phyloP scores from a whole-genome alignment of 1,140 invertebrate genomes.

The Sycobia sp. region DNA sequence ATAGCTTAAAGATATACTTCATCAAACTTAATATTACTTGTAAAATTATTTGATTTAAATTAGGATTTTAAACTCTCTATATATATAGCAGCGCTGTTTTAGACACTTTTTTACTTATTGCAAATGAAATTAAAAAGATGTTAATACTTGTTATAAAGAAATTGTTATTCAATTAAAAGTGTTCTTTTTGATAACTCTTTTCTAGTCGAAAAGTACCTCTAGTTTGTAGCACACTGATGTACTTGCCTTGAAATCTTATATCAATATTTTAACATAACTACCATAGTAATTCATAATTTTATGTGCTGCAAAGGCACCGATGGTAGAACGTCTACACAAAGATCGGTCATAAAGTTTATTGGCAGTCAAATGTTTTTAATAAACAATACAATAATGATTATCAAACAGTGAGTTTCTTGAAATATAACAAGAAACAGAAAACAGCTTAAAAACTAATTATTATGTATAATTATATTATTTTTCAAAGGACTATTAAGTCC shows the following conservation, averaged over 20 bases:
- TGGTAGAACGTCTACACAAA: not conserved
- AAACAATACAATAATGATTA: conserved; percentile 5
- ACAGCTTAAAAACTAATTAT: conserved; percentile 20
- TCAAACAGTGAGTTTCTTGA: conserved; percentile 3
- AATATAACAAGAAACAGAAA: conserved; percentile 22
- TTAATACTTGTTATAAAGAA: not conserved
- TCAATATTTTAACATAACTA: conserved; percentile 7
- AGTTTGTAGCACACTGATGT: conserved; percentile 23
- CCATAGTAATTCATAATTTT: not conserved
- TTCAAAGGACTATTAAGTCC: not conserved
- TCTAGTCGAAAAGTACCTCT: conserved; percentile 32
- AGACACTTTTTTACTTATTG: conserved; percentile 20
- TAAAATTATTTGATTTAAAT: not conserved
- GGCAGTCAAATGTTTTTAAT: conserved; percentile 17
- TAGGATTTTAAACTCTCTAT: conserved; percentile 6
- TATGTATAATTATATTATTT: not conserved
- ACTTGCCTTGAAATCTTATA: conserved; percentile 21
- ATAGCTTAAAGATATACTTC: conserved; percentile 7
- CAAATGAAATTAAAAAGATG: no score
- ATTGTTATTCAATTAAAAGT: conserved; percentile 9
- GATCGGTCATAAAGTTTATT: conserved; percentile 3
- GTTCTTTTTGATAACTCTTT: conserved; percentile 9
- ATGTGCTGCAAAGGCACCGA: conserved; percentile 17
- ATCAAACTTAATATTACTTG: conserved; percentile 9
- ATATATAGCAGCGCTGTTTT: conserved; percentile 8